Conservation (phyloP, 2,797 vertebrate species). For the Rhodeus uyekii region DNA sequence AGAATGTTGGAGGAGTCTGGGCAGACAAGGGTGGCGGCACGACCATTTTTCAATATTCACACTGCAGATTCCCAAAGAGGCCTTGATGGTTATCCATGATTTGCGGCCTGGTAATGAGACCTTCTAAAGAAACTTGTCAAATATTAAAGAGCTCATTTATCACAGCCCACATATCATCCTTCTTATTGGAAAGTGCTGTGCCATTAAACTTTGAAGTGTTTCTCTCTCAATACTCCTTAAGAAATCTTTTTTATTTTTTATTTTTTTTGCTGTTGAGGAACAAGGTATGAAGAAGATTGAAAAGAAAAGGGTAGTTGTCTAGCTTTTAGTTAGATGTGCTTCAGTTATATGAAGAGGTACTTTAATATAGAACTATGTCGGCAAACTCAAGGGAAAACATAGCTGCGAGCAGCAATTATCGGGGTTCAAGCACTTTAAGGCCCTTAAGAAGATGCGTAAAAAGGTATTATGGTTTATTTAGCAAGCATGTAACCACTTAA, state of each 20-base stretch:
- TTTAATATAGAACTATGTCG: neutral
- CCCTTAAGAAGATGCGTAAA: too few species aligned
- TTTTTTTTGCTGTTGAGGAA: neutral
- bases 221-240: slow-evolving; percentile 33
- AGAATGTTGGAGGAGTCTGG: slow-evolving; percentile 1
- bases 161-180: slow-evolving; percentile 35
- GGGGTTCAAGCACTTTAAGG: too few species aligned
- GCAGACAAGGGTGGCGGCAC: neutral
- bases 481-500: neutral
- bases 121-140: slow-evolving; percentile 59
- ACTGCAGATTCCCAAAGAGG: slow-evolving; percentile 40
- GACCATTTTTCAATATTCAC: slow-evolving; percentile 35
- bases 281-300: neutral
- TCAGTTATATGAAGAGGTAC: neutral
- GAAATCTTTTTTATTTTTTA: slow-evolving; percentile 26
- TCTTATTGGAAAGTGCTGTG: slow-evolving; percentile 40
- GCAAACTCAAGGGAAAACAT: neutral
- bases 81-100: slow-evolving; percentile 48
- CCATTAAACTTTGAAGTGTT: slow-evolving; percentile 49
- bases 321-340: neutral
- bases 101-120: slow-evolving; percentile 55
- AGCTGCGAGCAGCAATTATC: too few species aligned
- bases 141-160: slow-evolving; percentile 61
- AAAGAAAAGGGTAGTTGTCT: neutral
- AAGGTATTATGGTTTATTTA: too few species aligned